phyloP scores from a whole-genome alignment of 2,113 vertebrate genomes.

The Rhinolophus ferrumequinum region DNA sequence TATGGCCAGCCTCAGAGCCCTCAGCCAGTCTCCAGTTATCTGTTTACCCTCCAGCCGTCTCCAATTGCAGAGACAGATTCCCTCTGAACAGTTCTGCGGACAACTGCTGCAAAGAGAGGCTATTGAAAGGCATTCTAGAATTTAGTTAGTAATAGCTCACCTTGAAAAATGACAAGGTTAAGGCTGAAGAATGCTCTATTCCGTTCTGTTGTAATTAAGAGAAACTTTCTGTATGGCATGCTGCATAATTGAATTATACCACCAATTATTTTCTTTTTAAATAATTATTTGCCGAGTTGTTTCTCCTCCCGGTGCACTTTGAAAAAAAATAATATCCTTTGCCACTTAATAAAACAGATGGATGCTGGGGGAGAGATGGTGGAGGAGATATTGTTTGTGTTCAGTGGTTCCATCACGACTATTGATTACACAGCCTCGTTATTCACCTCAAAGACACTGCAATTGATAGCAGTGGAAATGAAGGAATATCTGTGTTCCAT shows the following conservation, averaged over 20 bases:
- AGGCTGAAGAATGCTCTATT: slow-evolving; percentile 57
- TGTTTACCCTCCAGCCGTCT: background rate
- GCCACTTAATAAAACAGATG: slow-evolving; percentile 71
- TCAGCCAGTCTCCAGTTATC: background rate
- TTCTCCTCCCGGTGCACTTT: slow-evolving; percentile 55
- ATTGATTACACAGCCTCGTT: slow-evolving; percentile 74
- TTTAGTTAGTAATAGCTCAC: slow-evolving; percentile 64
- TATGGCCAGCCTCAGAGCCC: background rate
- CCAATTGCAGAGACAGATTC: background rate
- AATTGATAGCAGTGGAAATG: slow-evolving; percentile 79
- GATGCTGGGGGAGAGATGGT: slow-evolving; percentile 41
- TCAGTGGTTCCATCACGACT: slow-evolving; percentile 70
- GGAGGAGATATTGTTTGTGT: slow-evolving; percentile 73
- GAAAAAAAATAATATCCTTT: slow-evolving; percentile 63
- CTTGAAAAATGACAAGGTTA: slow-evolving; percentile 79
- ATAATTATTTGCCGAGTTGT: slow-evolving; percentile 78
- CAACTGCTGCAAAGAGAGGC: slow-evolving; percentile 3
- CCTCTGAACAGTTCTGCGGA: slow-evolving; percentile 33
- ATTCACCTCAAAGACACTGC: slow-evolving; percentile 75
- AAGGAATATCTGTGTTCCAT: slow-evolving; percentile 56
- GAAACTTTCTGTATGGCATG: slow-evolving; percentile 70
- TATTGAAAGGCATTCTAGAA: slow-evolving; percentile 36
- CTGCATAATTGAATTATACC: slow-evolving; percentile 72
- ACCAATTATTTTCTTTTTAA: slow-evolving; percentile 74
- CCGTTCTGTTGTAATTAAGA: slow-evolving; percentile 70